Conservation (phyloP, 2,113 vertebrate species). For the Bubo blakistoni region DNA sequence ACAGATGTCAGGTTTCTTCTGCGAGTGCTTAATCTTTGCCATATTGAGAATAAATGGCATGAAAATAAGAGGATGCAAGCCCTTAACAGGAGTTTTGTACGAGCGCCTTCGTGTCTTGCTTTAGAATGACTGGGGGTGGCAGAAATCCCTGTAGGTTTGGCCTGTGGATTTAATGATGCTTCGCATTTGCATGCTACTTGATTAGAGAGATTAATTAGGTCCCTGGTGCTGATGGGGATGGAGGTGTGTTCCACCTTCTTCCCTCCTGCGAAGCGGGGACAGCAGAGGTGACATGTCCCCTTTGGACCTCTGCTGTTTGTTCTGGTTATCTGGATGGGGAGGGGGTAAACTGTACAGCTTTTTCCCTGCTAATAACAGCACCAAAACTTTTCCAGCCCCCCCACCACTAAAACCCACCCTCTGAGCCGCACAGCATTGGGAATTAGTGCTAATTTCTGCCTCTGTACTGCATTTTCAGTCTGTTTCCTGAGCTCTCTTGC, state of each 20-base stretch:
- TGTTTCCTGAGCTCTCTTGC: neutral
- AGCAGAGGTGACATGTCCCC: neutral
- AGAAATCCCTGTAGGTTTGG: neutral
- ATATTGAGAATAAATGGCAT: neutral
- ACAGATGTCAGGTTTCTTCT: neutral
- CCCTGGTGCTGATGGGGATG: neutral
- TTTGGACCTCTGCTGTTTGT: neutral
- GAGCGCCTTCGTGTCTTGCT: neutral
- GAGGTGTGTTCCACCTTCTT: neutral
- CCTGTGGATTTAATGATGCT: neutral
- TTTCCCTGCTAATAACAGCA: neutral
- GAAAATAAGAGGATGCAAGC: neutral
- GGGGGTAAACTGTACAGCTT: neutral
- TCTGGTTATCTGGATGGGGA: neutral
- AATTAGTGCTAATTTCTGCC: neutral
- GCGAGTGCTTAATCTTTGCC: neutral
- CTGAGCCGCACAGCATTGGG: neutral
- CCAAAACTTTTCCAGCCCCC: neutral
- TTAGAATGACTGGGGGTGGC: neutral
- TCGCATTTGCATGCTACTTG: neutral
- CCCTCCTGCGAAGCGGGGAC: neutral
- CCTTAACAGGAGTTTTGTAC: neutral
- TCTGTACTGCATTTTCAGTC: neutral
- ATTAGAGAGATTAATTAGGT: neutral
- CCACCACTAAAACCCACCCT: neutral